Evolutionary conservation across 2,113 vertebrate species (phyloP).

Genomic region (Hypomesus transpacificus): DNA sequence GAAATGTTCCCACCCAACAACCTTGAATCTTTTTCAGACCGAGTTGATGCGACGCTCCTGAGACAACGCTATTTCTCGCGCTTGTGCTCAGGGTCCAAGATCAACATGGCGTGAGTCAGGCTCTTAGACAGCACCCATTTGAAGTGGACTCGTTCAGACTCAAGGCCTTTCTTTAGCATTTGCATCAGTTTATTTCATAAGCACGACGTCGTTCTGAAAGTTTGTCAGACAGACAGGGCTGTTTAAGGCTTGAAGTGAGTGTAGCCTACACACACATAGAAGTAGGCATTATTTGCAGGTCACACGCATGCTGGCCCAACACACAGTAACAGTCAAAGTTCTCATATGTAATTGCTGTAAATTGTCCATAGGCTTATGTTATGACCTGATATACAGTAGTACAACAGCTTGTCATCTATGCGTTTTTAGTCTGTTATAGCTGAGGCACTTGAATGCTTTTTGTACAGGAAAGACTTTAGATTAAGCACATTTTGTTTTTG

Average conservation of each 20-base stretch:
- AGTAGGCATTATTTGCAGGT: neutral
- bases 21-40: constrained; percentile 38
- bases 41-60: constrained; percentile 18
- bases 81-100: neutral
- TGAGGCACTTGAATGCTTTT: too few relatives aligned
- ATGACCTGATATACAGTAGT: too few relatives aligned
- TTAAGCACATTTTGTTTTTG: too few relatives aligned
- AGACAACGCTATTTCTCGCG: constrained; percentile 9
- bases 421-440: too few relatives aligned
- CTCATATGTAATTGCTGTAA: too few relatives aligned
- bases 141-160: constrained; percentile 1
- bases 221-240: neutral
- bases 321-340: too few relatives aligned
- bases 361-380: too few relatives aligned
- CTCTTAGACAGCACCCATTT: neutral
- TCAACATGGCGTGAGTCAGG: constrained; percentile 17
- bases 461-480: too few relatives aligned
- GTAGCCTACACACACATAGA: neutral
- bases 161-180: constrained; percentile 13
- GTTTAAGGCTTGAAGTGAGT: neutral
- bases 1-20: constrained; percentile 39
- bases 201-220: neutral
- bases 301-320: too few relatives aligned
- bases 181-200: constrained; percentile 20
- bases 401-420: too few relatives aligned